Conservation (phyloP, 2,113 vertebrate species). For the Xiphophorus hellerii region DNA sequence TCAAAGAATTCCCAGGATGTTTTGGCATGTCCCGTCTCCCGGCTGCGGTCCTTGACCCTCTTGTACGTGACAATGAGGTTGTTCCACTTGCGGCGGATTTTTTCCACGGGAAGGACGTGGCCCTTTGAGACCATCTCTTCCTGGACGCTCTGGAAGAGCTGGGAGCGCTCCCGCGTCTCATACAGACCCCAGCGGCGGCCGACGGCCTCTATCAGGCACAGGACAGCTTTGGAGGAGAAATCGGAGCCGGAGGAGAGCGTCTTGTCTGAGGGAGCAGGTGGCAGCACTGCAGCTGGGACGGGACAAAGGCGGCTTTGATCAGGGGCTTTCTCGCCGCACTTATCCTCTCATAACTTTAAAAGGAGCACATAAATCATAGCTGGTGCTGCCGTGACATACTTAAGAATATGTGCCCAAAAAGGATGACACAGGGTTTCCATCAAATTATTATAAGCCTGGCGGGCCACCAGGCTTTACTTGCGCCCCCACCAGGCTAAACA, state of each 20-base stretch:
- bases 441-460: too few species aligned
- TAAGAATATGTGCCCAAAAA: too few species aligned
- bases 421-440: too few species aligned
- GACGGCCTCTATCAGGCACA: conserved; percentile 79
- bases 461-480: too few species aligned
- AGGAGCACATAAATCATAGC: too few species aligned
- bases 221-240: conserved; percentile 77
- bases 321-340: background rate
- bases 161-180: conserved; percentile 77
- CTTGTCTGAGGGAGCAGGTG: conserved; percentile 60
- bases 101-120: conserved; percentile 76
- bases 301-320: conserved; percentile 1
- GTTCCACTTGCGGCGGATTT: conserved; percentile 83
- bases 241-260: conserved; percentile 63
- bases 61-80: conserved; percentile 84
- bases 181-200: conserved; percentile 79
- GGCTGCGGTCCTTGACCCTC: conserved; percentile 80
- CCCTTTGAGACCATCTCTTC: conserved; percentile 80
- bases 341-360: too few species aligned
- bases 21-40: conserved; percentile 77
- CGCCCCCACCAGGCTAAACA: too few species aligned
- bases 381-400: too few species aligned
- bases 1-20: conserved; percentile 84
- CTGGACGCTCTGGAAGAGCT: conserved; percentile 83
- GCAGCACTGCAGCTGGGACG: conserved; percentile 51